A percentile compares a stretch with the other conserved stretches of the same genome.
phyloP scores from a whole-genome alignment of 2,888 invertebrate genomes.

The Mythimna ferrago region DNA sequence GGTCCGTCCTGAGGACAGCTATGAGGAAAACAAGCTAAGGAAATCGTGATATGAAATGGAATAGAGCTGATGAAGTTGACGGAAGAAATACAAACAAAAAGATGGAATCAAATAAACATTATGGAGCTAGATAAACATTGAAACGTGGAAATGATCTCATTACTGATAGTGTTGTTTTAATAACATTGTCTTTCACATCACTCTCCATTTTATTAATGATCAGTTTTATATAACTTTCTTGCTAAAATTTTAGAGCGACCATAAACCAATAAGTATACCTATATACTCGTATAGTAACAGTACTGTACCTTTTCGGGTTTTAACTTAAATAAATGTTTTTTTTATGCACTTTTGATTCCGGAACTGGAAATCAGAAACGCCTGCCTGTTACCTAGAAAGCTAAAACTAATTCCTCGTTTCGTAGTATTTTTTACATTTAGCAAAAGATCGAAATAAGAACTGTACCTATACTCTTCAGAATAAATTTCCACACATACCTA shows the following conservation, averaged over 20 bases:
- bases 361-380: no score
- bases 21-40: slow-evolving; percentile 58
- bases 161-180: slow-evolving; percentile 4
- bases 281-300: no score
- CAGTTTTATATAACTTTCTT: not conserved
- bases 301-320: no score
- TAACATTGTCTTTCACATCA: not conserved
- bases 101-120: slow-evolving; percentile 59
- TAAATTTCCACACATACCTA: not conserved
- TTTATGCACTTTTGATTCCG: no score
- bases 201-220: not conserved
- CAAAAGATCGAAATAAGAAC: not conserved
- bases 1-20: slow-evolving; percentile 35
- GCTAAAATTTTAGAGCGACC: not conserved
- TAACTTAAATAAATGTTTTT: no score
- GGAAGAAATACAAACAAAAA: slow-evolving; percentile 53
- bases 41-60: slow-evolving; percentile 62
- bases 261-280: no score
- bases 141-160: slow-evolving; percentile 7
- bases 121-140: slow-evolving; percentile 42
- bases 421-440: not conserved
- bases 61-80: slow-evolving; percentile 52
- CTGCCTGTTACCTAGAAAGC: not conserved
- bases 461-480: not conserved
- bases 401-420: not conserved